phyloP scores from a whole-genome alignment of 2,113 vertebrate genomes.

The Aramus guarauna region DNA sequence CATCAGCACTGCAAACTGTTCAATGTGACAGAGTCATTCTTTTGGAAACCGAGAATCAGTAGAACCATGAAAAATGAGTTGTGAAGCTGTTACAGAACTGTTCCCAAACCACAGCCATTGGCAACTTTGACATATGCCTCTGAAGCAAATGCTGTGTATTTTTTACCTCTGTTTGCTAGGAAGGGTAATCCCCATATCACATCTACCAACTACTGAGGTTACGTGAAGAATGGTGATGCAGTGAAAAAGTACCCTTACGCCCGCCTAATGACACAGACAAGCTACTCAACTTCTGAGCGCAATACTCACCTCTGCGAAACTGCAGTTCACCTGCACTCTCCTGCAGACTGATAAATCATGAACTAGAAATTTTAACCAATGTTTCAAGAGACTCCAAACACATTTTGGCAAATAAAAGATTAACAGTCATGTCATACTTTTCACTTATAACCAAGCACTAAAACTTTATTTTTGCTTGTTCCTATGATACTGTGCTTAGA shows the following conservation, averaged over 20 bases:
- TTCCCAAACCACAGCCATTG: not conserved
- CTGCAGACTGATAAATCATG: not conserved
- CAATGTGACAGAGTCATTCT: accelerated
- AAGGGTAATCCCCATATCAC: not conserved
- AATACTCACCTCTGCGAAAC: not conserved
- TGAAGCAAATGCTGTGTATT: not conserved
- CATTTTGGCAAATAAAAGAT: not conserved
- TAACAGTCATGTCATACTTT: not conserved
- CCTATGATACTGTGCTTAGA: not conserved
- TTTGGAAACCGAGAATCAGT: not conserved
- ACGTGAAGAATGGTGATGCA: not conserved
- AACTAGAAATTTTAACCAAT: not conserved
- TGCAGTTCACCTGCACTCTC: not conserved
- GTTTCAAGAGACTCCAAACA: not conserved
- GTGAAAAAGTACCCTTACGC: not conserved
- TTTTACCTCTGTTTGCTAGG: not conserved
- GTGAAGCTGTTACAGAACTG: not conserved
- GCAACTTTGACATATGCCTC: not conserved
- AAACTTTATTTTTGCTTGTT: not conserved
- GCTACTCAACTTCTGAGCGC: not conserved
- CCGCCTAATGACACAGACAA: not conserved
- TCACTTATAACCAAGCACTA: not conserved
- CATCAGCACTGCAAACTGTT: not conserved
- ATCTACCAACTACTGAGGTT: not conserved
- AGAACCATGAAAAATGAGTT: not conserved